Base-by-base conservation (phyloP, 2,888 invertebrate genomes). In the Idaea straminata region DNA sequence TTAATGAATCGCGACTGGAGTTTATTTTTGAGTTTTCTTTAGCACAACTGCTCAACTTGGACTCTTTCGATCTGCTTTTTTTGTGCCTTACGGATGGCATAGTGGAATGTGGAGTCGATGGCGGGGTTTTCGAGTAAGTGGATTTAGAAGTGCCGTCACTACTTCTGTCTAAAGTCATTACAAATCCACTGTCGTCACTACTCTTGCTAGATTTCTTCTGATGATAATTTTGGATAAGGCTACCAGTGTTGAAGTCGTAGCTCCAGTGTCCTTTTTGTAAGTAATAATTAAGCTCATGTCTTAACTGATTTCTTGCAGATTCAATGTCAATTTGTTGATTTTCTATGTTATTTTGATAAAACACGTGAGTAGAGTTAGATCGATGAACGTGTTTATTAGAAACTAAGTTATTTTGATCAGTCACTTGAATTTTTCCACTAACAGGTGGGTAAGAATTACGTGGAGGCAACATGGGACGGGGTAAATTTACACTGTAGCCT, bases 401-500 rank as follows among this genome's bases (percentile, higher is more conserved):
- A 83, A 88, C 85, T 88, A 91, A 83, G 74, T 86, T 91, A 86
- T 83, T 87, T 82, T 88, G 88, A 87, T 91, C 89, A 88, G 91
- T 89, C 87, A 83, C 86, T 91, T 93, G 93, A 78, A 82, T 88
- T 91, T 94, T 94, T 79, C 92, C 93, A 84, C 92, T 91, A 76
- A 94, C 93, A 61, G 94, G 94, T 76, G 94, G 94, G 84, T 94
- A 94, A 76, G 94, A 94, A 88, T 94, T 94, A 80, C 94, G 91
- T 62, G 94, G 94, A 81, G 94, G 94, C 84, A 94, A 90, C 90
- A 93, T 91, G 78, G 94, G 93, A 86, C 94, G 93, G 83, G 93
- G 92, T 85, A 93, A 87, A 89, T 91, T 93, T 88, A 91, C 89
- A 89, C 87, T 92, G 83, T 92, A 91, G 84, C 93, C 93, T 89